Conservation (phyloP, 2,797 vertebrate species). For the Spheniscus humboldti region DNA sequence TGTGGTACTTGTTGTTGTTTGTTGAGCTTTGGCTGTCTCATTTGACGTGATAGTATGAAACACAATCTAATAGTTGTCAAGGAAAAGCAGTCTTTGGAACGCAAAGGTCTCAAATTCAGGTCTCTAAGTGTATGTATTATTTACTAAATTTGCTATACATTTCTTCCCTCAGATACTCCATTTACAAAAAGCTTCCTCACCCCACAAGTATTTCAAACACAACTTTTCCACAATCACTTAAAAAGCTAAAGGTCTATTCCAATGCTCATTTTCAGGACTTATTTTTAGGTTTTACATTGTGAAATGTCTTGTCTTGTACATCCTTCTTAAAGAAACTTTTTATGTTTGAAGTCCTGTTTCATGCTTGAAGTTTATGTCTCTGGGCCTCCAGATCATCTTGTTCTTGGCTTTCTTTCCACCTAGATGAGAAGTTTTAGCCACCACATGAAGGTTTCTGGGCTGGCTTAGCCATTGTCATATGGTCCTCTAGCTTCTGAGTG, state of each 20-base stretch:
- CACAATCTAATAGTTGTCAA: neutral
- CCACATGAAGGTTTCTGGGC: neutral
- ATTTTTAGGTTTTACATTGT: neutral
- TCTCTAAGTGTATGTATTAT: neutral
- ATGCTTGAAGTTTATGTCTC: neutral
- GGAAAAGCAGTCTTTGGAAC: neutral
- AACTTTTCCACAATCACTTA: neutral
- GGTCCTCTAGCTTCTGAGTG: neutral
- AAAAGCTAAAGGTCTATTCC: neutral
- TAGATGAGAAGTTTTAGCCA: neutral
- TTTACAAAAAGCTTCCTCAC: neutral
- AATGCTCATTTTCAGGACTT: neutral
- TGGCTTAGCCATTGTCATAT: neutral
- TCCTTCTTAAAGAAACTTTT: neutral
- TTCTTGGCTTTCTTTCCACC: neutral
- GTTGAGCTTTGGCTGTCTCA: neutral
- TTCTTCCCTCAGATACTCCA: neutral
- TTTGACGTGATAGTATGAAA: neutral
- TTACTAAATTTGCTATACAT: neutral
- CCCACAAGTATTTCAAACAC: neutral
- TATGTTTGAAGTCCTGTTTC: neutral
- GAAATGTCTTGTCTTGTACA: neutral
- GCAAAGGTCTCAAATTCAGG: neutral
- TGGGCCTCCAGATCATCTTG: neutral
- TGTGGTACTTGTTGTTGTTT: accelerated